phyloP scores from a whole-genome alignment of 2,888 invertebrate species.

The Chrysotoxum bicinctum region DNA sequence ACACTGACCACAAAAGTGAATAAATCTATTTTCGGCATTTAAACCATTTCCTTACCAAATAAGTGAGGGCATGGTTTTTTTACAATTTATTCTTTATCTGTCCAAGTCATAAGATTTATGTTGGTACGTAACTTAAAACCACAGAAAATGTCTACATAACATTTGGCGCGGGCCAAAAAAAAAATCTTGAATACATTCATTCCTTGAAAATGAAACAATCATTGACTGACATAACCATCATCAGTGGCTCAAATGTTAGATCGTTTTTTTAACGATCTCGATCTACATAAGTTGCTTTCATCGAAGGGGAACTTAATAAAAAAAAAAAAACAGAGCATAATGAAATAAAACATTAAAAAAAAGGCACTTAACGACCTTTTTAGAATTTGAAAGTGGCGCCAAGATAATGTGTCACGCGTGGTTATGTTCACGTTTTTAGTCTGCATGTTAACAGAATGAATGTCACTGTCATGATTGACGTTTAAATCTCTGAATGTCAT shows the following conservation, averaged over 20 bases:
- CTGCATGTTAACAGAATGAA: conserved; percentile 54
- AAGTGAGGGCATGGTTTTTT: neutral
- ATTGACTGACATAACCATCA: conserved; percentile 52
- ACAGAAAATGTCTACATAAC: conserved; percentile 39
- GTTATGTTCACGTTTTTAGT: conserved; percentile 53
- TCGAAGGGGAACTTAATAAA: conserved; percentile 22
- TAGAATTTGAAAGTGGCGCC: conserved; percentile 70
- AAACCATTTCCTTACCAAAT: conserved; percentile 19
- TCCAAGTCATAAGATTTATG: neutral
- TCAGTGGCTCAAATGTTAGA: conserved; percentile 63
- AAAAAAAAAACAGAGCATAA: neutral
- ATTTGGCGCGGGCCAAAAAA: conserved; percentile 19
- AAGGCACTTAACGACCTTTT: conserved; percentile 55
- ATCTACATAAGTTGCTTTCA: conserved; percentile 42
- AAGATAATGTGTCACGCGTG: conserved; percentile 67
- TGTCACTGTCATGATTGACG: conserved; percentile 30
- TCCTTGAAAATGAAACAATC: conserved; percentile 52
- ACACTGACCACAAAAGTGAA: conserved; percentile 22
- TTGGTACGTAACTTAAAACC: conserved; percentile 55
- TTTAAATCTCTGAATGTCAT: neutral
- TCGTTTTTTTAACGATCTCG: conserved; percentile 70
- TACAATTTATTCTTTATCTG: neutral
- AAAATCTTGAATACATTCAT: conserved; percentile 34
- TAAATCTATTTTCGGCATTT: conserved; percentile 38
- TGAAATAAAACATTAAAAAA: conserved; percentile 27